Conservation (phyloP, 2,888 invertebrate genomes). For the Galerucella nymphaeae region DNA sequence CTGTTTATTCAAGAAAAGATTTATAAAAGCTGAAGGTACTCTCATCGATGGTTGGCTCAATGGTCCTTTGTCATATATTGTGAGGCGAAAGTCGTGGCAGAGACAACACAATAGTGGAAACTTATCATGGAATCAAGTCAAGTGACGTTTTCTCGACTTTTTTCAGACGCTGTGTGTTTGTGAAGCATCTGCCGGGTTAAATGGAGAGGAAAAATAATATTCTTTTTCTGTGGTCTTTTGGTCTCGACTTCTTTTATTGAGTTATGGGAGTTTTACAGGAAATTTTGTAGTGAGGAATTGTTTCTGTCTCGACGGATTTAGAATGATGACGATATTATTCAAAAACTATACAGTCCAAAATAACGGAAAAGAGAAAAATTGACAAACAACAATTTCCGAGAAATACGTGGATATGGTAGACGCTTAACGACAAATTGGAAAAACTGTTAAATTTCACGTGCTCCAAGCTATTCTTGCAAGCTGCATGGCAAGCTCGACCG, state of each 20-base stretch:
- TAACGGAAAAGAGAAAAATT: no score
- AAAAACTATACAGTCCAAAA: background rate
- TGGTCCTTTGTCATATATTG: slow-evolving; percentile 50
- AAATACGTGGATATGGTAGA: no score
- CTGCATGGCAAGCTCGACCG: no score
- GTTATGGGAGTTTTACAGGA: slow-evolving; percentile 16
- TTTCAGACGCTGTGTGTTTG: slow-evolving; percentile 33
- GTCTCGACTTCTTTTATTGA: slow-evolving; percentile 27
- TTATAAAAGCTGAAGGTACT: slow-evolving; percentile 39
- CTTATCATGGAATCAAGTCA: slow-evolving; percentile 50
- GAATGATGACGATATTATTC: background rate
- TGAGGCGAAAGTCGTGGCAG: slow-evolving; percentile 48
- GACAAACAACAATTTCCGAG: no score
- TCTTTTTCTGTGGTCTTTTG: slow-evolving; percentile 31
- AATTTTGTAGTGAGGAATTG: background rate
- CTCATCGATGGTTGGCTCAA: slow-evolving; percentile 45
- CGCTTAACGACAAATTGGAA: no score
- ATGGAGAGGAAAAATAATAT: slow-evolving; percentile 42
- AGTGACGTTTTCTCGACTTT: slow-evolving; percentile 46
- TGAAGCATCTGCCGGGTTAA: slow-evolving; percentile 36
- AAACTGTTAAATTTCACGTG: no score
- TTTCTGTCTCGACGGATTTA: background rate
- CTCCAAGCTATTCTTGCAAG: no score
- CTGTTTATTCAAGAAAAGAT: slow-evolving; percentile 16
- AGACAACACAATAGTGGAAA: slow-evolving; percentile 53